These are phyloP conservation scores for Helleia helle DNA, from an alignment of 2,888 invertebrate species.

Conservation along the genomic window DNA sequence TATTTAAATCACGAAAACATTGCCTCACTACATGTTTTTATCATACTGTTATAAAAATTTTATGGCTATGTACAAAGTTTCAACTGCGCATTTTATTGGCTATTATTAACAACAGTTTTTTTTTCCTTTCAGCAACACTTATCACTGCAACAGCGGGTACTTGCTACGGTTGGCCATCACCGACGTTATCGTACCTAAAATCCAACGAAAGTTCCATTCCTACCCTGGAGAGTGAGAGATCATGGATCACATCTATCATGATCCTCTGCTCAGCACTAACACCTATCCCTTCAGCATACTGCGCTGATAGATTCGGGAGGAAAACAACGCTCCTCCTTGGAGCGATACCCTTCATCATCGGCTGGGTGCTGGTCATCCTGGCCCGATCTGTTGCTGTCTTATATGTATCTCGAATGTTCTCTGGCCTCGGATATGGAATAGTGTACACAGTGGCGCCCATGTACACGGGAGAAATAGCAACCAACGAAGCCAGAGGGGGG, in stretches of 20 bases:
- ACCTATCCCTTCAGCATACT: slow-evolving; percentile 74
- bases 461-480: slow-evolving; percentile 77
- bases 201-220: slow-evolving; percentile 59
- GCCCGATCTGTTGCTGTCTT: slow-evolving; percentile 71
- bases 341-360: slow-evolving; percentile 74
- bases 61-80: too few species aligned
- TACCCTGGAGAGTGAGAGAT: slow-evolving; percentile 64
- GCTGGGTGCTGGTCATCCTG: slow-evolving; percentile 77
- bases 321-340: slow-evolving; percentile 76
- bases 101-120: slow-evolving; percentile 16
- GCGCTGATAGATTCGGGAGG: slow-evolving; percentile 79
- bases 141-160: slow-evolving; percentile 70
- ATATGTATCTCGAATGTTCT: slow-evolving; percentile 76
- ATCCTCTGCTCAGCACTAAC: slow-evolving; percentile 77
- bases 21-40: too few species aligned
- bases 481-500: slow-evolving; percentile 74
- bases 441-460: slow-evolving; percentile 76
- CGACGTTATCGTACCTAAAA: slow-evolving; percentile 68
- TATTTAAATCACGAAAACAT: too few species aligned
- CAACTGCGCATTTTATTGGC: too few species aligned
- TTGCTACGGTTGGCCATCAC: slow-evolving; percentile 77
- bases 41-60: too few species aligned
- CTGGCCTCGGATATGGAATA: slow-evolving; percentile 76
- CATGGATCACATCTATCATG: slow-evolving; percentile 78
- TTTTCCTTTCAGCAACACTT: slow-evolving; percentile 60